Evolutionary conservation across 2,888 invertebrate species (phyloP).

Genomic region (Epistrophe grossulariae): DNA sequence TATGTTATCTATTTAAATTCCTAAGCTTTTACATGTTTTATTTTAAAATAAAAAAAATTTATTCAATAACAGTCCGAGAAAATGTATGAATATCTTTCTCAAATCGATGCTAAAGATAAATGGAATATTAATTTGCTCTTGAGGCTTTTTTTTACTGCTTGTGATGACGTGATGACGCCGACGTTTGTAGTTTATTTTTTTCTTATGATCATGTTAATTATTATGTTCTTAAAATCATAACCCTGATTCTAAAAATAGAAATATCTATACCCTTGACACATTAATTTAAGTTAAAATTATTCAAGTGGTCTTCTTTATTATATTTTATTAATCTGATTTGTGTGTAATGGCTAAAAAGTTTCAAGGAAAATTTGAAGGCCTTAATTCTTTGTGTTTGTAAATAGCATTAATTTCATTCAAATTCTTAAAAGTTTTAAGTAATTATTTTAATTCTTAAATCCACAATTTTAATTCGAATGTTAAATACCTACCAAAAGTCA

Average conservation of each 20-base stretch:
- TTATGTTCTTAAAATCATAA: background rate
- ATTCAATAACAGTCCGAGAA: too few relatives aligned
- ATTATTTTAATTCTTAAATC: too few relatives aligned
- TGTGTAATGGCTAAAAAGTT: background rate
- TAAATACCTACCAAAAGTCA: too few relatives aligned
- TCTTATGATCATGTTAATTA: background rate
- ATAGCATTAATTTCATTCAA: background rate
- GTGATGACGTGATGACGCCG: background rate
- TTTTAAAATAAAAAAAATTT: too few relatives aligned
- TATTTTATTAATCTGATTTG: background rate
- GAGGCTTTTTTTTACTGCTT: background rate
- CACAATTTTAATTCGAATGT: too few relatives aligned
- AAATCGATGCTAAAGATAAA: background rate
- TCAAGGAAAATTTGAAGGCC: background rate
- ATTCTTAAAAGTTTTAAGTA: too few relatives aligned
- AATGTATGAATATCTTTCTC: too few relatives aligned
- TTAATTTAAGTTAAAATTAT: conserved; percentile 1
- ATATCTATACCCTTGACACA: background rate
- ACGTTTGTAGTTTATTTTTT: background rate
- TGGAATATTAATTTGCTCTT: conserved; percentile 6
- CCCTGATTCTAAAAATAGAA: background rate
- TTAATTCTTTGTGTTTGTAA: background rate
- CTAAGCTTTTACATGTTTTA: too few relatives aligned
- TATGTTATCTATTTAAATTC: too few relatives aligned
- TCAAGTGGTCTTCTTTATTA: background rate